A percentile compares a stretch with the other conserved stretches of the same genome.
Evolutionary conservation across 2,888 invertebrate species (phyloP).

Genomic region (Troides helena): DNA sequence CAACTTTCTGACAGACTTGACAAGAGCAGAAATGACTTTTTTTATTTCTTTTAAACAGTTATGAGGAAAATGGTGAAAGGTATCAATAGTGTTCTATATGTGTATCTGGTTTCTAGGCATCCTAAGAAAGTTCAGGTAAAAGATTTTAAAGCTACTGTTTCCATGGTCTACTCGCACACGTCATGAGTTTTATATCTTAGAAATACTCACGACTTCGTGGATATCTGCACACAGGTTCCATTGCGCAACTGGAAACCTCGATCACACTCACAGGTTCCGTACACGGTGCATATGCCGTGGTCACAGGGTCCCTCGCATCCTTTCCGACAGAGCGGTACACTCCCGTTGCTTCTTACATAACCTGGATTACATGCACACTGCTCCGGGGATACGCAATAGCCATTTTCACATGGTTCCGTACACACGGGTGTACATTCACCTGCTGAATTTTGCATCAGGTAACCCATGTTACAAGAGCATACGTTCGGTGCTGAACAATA

Average conservation of each 20-base stretch:
- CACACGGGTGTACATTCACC: constrained; percentile 57
- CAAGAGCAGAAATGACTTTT: too few relatives aligned
- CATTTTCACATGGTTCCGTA: constrained; percentile 48
- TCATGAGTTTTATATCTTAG: background rate
- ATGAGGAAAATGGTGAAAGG: too few relatives aligned
- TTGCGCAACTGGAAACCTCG: constrained; percentile 7
- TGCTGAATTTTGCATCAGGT: constrained; percentile 34
- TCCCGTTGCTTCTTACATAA: constrained; percentile 38
- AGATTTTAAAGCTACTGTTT: too few relatives aligned
- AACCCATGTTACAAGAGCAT: constrained; percentile 42
- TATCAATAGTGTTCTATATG: too few relatives aligned
- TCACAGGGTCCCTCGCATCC: constrained; percentile 45
- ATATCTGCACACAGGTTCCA: constrained; percentile 14
- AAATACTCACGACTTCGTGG: constrained; percentile 7
- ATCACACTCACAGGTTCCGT: constrained; percentile 42
- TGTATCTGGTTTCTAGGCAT: too few relatives aligned
- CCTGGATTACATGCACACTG: constrained; percentile 52
- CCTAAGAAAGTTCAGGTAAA: too few relatives aligned
- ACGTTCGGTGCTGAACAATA: constrained; percentile 22
- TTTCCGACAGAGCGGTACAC: constrained; percentile 43
- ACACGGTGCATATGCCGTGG: constrained; percentile 44
- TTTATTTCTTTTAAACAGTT: too few relatives aligned
- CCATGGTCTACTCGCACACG: background rate
- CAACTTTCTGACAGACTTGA: too few relatives aligned
- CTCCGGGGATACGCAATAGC: constrained; percentile 50